phyloP scores from a whole-genome alignment of 2,797 vertebrate species.

The Onychomys arenicola region DNA sequence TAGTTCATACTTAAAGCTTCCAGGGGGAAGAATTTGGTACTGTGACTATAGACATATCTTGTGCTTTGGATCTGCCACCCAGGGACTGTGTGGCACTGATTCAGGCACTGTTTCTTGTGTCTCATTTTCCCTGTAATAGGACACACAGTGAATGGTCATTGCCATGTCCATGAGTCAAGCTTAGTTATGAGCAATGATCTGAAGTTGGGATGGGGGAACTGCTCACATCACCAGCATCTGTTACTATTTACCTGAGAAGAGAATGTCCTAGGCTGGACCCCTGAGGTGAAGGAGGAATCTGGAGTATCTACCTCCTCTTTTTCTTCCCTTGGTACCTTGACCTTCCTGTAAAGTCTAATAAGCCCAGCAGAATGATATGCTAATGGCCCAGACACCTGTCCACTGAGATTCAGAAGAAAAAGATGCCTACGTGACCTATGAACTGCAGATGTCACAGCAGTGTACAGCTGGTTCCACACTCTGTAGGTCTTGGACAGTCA shows the following conservation, averaged over 20 bases:
- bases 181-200: neutral
- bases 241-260: neutral
- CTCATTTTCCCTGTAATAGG: neutral
- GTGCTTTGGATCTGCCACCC: neutral
- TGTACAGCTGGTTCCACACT: neutral
- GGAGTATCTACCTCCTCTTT: neutral
- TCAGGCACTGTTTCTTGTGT: neutral
- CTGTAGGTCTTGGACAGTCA: neutral
- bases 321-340: neutral
- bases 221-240: neutral
- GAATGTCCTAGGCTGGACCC: neutral
- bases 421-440: neutral
- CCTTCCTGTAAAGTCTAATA: neutral
- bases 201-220: neutral
- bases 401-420: neutral
- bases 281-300: neutral
- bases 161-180: neutral
- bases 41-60: neutral
- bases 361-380: neutral
- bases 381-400: neutral
- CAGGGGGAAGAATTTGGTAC: neutral
- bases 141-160: neutral
- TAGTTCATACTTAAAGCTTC: neutral
- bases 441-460: neutral
- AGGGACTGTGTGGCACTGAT: neutral